phyloP scores from a whole-genome alignment of 1,140 invertebrate species.

The Drosophila ironensis region DNA sequence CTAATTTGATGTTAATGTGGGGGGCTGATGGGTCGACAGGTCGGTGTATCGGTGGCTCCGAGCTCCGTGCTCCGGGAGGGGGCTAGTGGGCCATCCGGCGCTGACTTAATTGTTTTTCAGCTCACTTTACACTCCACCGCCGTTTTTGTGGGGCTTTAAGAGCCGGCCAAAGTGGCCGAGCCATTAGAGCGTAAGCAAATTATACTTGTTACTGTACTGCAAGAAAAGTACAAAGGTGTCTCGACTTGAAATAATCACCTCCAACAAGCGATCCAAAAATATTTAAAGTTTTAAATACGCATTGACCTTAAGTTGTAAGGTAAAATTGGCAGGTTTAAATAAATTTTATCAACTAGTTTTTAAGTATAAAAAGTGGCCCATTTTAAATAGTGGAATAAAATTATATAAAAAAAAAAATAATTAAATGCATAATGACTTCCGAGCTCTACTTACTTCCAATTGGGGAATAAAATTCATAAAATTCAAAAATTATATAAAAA shows the following conservation, averaged over 20 bases:
- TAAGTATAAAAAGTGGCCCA: no score
- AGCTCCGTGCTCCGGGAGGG: neutral
- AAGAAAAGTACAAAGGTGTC: neutral
- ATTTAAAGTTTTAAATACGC: neutral
- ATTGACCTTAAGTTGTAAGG: no score
- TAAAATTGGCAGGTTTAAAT: no score
- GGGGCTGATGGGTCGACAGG: conserved; percentile 25
- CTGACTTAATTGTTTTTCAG: conserved; percentile 64
- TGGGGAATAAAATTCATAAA: no score
- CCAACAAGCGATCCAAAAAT: no score
- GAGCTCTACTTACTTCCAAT: no score
- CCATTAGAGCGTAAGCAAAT: conserved; percentile 58
- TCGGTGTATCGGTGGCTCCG: neutral
- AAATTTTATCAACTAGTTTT: no score
- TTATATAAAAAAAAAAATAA: no score
- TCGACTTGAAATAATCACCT: no score
- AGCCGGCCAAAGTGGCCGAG: conserved; percentile 38
- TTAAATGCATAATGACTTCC: no score
- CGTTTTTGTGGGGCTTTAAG: conserved; percentile 61
- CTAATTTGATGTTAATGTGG: conserved; percentile 69
- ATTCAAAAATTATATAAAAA: no score
- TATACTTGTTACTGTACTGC: conserved; percentile 23
- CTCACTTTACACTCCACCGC: conserved; percentile 52
- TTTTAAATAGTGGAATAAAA: no score
- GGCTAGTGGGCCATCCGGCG: conserved; percentile 19